Percentiles rank a stretch among this genome's conserved stretches.
Evolutionary conservation across 2,113 vertebrate genomes (phyloP).

Genomic region (Barnardius zonarius): DNA sequence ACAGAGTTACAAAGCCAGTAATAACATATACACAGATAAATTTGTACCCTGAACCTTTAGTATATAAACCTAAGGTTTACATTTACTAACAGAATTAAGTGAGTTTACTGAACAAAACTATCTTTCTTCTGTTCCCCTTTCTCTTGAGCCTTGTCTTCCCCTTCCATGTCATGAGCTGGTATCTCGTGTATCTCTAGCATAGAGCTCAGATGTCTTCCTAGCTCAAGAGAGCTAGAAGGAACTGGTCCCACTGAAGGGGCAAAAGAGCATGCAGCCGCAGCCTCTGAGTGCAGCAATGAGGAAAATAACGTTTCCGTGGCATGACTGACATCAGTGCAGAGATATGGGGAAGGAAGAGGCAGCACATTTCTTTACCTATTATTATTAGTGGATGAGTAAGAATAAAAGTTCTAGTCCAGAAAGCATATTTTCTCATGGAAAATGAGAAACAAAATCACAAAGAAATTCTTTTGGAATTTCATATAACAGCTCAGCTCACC

Average conservation of each 20-base stretch:
- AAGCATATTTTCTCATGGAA: neutral
- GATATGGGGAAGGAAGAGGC: neutral
- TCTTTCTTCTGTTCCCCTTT: neutral
- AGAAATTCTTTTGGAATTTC: neutral
- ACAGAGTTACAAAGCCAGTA: neutral
- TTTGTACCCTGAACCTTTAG: neutral
- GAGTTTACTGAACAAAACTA: neutral
- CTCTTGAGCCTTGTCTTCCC: neutral
- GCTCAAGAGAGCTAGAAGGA: neutral
- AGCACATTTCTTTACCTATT: neutral
- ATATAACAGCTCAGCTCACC: neutral
- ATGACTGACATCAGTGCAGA: neutral
- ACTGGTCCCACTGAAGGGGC: neutral
- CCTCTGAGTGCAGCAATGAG: neutral
- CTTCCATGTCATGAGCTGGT: neutral
- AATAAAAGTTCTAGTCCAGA: neutral
- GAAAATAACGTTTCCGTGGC: neutral
- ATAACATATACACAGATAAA: neutral
- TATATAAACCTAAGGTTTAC: neutral
- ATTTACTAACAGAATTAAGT: neutral
- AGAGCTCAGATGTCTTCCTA: neutral
- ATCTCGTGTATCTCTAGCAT: rapidly evolving
- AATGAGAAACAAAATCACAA: neutral
- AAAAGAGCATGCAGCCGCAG: neutral
- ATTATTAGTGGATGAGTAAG: neutral